Conservation (phyloP, 2,888 invertebrate species). For the Napeogenes inachia region DNA sequence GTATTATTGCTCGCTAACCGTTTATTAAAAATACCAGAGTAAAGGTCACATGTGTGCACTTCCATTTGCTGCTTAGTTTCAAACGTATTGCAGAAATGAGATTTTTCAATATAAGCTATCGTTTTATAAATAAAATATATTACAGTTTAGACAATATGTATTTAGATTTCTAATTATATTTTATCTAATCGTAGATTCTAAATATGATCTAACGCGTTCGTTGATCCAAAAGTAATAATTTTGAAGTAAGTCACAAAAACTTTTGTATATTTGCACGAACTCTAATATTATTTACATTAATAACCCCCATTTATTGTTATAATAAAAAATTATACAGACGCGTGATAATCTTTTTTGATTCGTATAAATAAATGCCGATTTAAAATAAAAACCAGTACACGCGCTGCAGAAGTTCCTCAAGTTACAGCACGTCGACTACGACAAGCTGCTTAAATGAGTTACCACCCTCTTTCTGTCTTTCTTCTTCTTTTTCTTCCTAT, state of each 20-base stretch:
- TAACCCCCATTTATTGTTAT: too few relatives aligned
- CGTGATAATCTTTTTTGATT: too few relatives aligned
- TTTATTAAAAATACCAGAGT: constrained; percentile 1
- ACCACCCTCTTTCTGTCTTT: neutral
- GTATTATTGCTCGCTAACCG: neutral
- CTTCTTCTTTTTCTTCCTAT: neutral
- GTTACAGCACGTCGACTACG: constrained; percentile 93
- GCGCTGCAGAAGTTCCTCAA: constrained; percentile 95
- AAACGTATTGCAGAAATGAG: too few relatives aligned
- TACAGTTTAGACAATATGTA: neutral
- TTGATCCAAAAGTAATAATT: neutral
- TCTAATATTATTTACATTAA: too few relatives aligned
- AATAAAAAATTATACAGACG: too few relatives aligned
- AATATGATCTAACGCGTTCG: neutral
- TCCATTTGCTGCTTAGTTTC: constrained; percentile 1
- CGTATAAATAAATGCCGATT: too few relatives aligned
- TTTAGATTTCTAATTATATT: neutral
- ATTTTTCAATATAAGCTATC: neutral
- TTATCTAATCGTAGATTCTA: neutral
- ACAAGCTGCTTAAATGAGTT: constrained; percentile 87
- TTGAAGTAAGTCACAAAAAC: too few relatives aligned
- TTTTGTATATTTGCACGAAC: too few relatives aligned
- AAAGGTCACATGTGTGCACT: constrained; percentile 11
- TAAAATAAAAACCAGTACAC: constrained; percentile 72
- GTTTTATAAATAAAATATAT: neutral